A percentile compares a stretch with the other conserved stretches of the same genome.
These are phyloP conservation scores for Neostethus bicornis DNA, from an alignment of 2,797 vertebrate species.

Conservation along the genomic window DNA sequence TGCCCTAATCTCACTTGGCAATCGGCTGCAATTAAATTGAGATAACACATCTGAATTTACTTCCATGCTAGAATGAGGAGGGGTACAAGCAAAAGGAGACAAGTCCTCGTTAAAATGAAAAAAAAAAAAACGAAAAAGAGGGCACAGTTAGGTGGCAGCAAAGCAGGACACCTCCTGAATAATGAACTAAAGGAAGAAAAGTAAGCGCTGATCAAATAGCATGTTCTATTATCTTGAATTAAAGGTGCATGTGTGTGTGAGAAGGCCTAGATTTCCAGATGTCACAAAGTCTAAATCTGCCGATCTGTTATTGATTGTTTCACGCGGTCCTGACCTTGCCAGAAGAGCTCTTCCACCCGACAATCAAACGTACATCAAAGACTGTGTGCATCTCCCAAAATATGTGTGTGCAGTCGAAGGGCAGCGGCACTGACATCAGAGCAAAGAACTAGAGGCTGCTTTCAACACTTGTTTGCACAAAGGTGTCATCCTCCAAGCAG, in stretches of 20 bases:
- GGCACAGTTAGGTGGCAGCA: conserved; percentile 52
- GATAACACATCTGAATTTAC: conserved; percentile 73
- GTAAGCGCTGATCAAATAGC: conserved; percentile 69
- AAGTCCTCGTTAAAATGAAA: conserved; percentile 57
- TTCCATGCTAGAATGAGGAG: conserved; percentile 26
- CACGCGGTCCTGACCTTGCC: conserved; percentile 74
- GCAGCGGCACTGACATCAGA: conserved; percentile 61
- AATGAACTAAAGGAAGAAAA: conserved; percentile 51
- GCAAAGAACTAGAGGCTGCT: conserved; percentile 56
- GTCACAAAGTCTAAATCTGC: conserved; percentile 75
- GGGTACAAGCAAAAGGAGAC: conserved; percentile 45
- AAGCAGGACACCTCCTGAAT: conserved; percentile 64
- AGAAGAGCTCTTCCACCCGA: conserved; percentile 74
- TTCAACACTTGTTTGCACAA: conserved; percentile 71
- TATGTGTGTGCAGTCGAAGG: conserved; percentile 33
- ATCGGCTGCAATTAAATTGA: conserved; percentile 74
- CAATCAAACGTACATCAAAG: conserved; percentile 79
- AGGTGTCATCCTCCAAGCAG: conserved; percentile 70
- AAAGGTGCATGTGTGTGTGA: conserved; percentile 42
- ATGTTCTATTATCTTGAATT: conserved; percentile 66
- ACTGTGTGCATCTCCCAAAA: conserved; percentile 33
- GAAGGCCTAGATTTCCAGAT: conserved; percentile 63
- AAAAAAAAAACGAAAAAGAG: conserved; percentile 33
- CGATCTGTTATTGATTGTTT: conserved; percentile 80
- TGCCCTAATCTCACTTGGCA: conserved; percentile 68